These are phyloP conservation scores for Eupithecia pulchellata DNA, from an alignment of 2,888 invertebrate species.

Conservation along the genomic window DNA sequence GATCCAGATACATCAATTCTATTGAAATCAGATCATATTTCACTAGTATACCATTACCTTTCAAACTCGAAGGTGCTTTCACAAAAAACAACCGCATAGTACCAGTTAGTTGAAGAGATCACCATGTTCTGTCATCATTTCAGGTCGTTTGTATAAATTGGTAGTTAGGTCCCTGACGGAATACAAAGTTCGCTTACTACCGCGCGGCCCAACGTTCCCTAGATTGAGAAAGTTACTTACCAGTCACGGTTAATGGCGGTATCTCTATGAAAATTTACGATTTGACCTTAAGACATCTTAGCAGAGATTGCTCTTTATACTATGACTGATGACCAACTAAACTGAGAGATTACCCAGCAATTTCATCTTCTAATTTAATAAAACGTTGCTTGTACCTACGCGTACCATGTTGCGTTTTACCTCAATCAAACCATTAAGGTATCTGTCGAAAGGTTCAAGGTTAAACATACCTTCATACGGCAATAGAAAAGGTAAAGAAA, in stretches of 20 bases:
- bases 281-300: constrained; percentile 53
- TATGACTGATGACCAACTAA: constrained; percentile 56
- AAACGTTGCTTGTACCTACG: constrained; percentile 49
- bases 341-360: constrained; percentile 53
- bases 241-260: constrained; percentile 45
- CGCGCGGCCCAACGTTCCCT: constrained; percentile 35
- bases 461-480: constrained; percentile 56
- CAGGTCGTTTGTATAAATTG: constrained; percentile 37
- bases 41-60: constrained; percentile 46
- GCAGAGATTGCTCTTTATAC: constrained; percentile 49
- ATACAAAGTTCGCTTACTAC: constrained; percentile 32
- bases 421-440: constrained; percentile 50
- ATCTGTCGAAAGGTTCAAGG: constrained; percentile 58
- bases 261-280: constrained; percentile 51
- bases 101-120: constrained; percentile 29
- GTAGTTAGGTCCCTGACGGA: constrained; percentile 30
- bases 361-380: constrained; percentile 59
- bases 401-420: constrained; percentile 50
- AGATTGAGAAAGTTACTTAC: constrained; percentile 43
- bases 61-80: constrained; percentile 33
- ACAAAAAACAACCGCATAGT: constrained; percentile 26
- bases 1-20: constrained; percentile 66
- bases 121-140: constrained; percentile 34
- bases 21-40: constrained; percentile 62
- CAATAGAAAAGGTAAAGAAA: constrained; percentile 54